These are phyloP conservation scores for Chamaetylas fuelleborni DNA, from an alignment of 2,113 vertebrate genomes.

Conservation along the genomic window DNA sequence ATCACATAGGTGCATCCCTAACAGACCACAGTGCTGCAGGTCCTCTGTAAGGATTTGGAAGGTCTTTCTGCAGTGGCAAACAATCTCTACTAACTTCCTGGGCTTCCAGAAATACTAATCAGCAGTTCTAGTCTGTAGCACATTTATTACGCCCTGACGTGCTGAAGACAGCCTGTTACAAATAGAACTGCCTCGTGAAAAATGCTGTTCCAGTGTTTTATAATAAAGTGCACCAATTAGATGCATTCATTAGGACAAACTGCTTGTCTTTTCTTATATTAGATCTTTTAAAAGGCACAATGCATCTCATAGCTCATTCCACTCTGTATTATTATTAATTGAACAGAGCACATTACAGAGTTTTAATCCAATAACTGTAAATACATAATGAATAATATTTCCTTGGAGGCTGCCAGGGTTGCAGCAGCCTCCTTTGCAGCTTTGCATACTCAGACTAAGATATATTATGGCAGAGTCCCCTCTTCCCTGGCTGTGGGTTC, in stretches of 20 bases:
- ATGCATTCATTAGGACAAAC: conserved; percentile 83
- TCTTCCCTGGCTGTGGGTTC: neutral
- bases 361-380: conserved; percentile 76
- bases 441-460: neutral
- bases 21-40: neutral
- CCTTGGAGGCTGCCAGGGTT: conserved; percentile 45
- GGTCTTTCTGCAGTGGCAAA: conserved; percentile 71
- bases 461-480: neutral
- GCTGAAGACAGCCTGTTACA: conserved; percentile 81
- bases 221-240: conserved; percentile 85
- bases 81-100: conserved; percentile 66
- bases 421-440: conserved; percentile 2
- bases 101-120: conserved; percentile 81
- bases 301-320: conserved; percentile 70
- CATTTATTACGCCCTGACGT: conserved; percentile 81
- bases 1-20: neutral
- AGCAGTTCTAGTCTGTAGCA: conserved; percentile 77
- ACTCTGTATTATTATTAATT: conserved; percentile 78
- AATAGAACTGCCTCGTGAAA: conserved; percentile 80
- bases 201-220: conserved; percentile 80
- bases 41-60: conserved; percentile 12
- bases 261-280: conserved; percentile 78
- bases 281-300: conserved; percentile 73
- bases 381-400: conserved; percentile 75
- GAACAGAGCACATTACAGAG: conserved; percentile 70